Evolutionary conservation across 2,888 invertebrate genomes (phyloP).

Genomic region (Spatulosminthurus flaviceps): DNA sequence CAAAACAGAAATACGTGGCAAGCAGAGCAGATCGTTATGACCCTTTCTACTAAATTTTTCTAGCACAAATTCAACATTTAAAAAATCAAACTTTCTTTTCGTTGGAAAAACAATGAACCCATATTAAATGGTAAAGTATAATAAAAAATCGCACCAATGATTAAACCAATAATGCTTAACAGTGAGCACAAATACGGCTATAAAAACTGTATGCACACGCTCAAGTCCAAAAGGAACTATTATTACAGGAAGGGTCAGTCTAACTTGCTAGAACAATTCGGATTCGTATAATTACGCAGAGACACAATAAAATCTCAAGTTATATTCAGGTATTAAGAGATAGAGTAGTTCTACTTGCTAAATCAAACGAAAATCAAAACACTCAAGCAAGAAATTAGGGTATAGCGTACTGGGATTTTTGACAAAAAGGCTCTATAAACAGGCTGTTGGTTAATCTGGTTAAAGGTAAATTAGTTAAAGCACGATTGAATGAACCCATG

Average conservation of each 20-base stretch:
- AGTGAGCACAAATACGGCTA: not conserved
- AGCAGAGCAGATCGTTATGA: not conserved
- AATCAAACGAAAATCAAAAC: slow-evolving; percentile 22
- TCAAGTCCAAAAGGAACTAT: not conserved
- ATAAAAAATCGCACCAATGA: not conserved
- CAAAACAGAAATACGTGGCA: not conserved
- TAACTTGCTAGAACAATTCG: not conserved
- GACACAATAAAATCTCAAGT: not conserved
- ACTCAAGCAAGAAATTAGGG: not conserved
- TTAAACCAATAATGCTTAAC: not conserved
- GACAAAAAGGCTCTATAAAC: not conserved
- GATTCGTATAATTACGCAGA: slow-evolving; percentile 10
- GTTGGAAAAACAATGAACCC: not conserved
- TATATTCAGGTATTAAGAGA: not conserved
- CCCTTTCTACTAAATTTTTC: no score
- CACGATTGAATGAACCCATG: slow-evolving; percentile 15
- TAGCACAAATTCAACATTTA: not conserved
- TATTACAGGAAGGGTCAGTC: not conserved
- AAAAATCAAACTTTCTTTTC: not conserved
- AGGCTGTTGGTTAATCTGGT: not conserved
- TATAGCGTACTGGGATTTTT: not conserved
- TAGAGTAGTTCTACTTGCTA: slow-evolving; percentile 23
- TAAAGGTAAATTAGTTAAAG: not conserved
- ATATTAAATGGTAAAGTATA: not conserved
- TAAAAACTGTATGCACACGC: slow-evolving; percentile 8